phyloP scores from a whole-genome alignment of 2,797 vertebrate species.

The Myotis planiceps region DNA sequence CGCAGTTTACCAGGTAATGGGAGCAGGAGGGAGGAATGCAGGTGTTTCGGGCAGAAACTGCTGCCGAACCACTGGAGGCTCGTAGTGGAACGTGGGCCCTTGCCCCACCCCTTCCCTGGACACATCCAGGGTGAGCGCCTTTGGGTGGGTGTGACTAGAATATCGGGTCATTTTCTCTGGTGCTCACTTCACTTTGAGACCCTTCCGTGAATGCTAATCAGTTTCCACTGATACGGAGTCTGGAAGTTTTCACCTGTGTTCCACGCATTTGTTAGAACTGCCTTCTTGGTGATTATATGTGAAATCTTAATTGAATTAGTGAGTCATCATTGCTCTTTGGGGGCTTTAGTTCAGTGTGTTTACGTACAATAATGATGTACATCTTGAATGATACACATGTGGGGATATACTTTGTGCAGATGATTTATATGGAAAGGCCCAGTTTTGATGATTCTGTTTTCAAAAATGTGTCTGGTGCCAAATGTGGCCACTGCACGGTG shows the following conservation, averaged over 20 bases:
- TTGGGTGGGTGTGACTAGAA: background rate
- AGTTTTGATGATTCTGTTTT: conserved; percentile 20
- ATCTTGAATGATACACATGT: background rate
- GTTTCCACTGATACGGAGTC: background rate
- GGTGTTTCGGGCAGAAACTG: background rate
- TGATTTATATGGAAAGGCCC: background rate
- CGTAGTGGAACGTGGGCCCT: background rate
- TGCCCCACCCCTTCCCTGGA: background rate
- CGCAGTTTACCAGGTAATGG: background rate
- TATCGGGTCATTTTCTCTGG: background rate
- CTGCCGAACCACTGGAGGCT: background rate
- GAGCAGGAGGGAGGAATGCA: background rate
- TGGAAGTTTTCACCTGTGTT: background rate
- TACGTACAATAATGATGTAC: background rate
- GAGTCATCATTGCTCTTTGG: background rate
- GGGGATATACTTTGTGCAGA: background rate
- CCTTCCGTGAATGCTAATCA: background rate
- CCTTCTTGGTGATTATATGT: background rate
- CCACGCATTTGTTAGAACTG: background rate
- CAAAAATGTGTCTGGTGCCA: background rate
- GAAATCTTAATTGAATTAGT: background rate
- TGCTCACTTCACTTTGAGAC: background rate
- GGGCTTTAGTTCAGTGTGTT: background rate
- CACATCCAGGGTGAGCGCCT: background rate
- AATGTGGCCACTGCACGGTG: background rate